Percentiles rank a stretch among this genome's conserved stretches.
Evolutionary conservation across 2,797 vertebrate genomes (phyloP).

Genomic region (Poecilia gillii): DNA sequence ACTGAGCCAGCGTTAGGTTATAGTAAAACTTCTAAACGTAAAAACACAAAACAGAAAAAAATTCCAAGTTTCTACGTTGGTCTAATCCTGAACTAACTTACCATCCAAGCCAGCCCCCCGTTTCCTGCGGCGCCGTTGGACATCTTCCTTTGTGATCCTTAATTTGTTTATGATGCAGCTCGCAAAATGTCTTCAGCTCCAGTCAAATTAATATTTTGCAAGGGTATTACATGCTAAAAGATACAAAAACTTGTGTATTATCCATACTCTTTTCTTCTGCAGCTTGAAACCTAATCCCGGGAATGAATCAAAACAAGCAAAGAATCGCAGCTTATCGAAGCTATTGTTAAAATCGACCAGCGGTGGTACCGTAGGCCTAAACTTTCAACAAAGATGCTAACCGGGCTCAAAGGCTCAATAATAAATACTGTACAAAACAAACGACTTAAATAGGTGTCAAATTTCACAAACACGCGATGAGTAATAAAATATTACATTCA

Average conservation of each 20-base stretch:
- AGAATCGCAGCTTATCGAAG: conserved; percentile 58
- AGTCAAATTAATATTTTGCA: conserved; percentile 57
- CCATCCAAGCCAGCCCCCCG: conserved; percentile 90
- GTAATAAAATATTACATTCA: conserved; percentile 21
- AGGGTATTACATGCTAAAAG: conserved; percentile 58
- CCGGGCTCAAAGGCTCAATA: conserved; percentile 50
- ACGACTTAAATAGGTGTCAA: conserved; percentile 34
- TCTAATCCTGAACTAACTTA: conserved; percentile 74
- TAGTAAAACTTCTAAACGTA: neutral
- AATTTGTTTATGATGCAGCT: conserved; percentile 42
- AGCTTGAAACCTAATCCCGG: conserved; percentile 20
- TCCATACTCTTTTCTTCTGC: conserved; percentile 44
- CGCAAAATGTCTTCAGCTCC: conserved; percentile 56
- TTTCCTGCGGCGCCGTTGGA: conserved; percentile 88
- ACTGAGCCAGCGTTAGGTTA: too few relatives aligned
- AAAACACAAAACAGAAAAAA: neutral
- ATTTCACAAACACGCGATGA: conserved; percentile 19
- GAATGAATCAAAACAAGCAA: conserved; percentile 46
- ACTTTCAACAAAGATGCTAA: conserved; percentile 80
- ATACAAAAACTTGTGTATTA: conserved; percentile 22
- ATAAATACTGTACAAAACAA: conserved; percentile 74
- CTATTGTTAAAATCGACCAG: conserved; percentile 86
- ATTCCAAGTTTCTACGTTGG: neutral
- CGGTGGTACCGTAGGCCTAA: conserved; percentile 75
- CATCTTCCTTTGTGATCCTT: conserved; percentile 80